Conservation (phyloP, 2,113 vertebrate species). For the Sceloporus tristichus region DNA sequence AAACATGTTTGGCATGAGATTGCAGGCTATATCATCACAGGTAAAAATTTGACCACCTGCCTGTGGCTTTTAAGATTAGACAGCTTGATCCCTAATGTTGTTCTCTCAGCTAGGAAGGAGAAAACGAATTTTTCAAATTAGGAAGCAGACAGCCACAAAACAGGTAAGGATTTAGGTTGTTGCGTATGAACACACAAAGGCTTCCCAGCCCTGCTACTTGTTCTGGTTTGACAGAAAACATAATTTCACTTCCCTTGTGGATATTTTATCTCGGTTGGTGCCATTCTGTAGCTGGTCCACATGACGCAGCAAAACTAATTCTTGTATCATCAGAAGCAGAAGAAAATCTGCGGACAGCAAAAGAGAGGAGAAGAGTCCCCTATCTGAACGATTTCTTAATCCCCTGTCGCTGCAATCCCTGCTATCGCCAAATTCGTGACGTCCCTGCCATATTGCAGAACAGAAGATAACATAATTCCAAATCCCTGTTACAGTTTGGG, state of each 20-base stretch:
- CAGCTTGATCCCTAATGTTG: not conserved
- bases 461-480: constrained; percentile 74
- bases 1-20: not conserved
- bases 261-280: constrained; percentile 22
- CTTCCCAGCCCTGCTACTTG: not conserved
- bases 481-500: constrained; percentile 69
- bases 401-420: constrained; percentile 67
- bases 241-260: not conserved
- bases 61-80: not conserved
- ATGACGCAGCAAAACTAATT: constrained; percentile 32
- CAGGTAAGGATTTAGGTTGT: not conserved
- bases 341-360: constrained; percentile 37
- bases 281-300: not conserved
- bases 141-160: not conserved
- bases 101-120: not conserved
- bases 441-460: constrained; percentile 70
- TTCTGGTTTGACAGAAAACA: not conserved
- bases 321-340: constrained; percentile 32
- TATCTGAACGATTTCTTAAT: constrained; percentile 69
- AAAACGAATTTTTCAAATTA: not conserved
- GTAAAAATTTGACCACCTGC: not conserved
- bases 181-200: not conserved
- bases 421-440: constrained; percentile 53
- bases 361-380: constrained; percentile 60
- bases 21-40: not conserved